Evolutionary conservation across 2,113 vertebrate species (phyloP), one percentile per base, ranked within the genome.

Genomic region (Australoheros scitulus): DNA sequence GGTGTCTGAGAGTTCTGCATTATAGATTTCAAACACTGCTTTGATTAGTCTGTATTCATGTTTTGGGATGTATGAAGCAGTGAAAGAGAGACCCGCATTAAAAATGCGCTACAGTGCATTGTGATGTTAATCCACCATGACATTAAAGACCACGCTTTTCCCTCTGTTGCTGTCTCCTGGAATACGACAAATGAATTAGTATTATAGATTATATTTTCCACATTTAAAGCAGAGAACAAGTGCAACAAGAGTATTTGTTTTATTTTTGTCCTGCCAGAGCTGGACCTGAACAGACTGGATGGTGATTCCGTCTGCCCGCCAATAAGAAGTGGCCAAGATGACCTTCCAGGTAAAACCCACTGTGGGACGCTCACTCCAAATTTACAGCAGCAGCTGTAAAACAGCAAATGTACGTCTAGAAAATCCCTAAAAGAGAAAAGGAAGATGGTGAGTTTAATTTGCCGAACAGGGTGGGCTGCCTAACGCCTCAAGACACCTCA

Each of bases 311-410:
- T 96, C 82, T 96, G 96, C 75, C 96, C 96, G 7, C 92, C 95
- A 34, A 93, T 96, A 79, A 94, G 93, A 86, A 94, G 92, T 7
- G 95, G 95, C 92, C 95, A 96, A 85, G 96, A 96, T 83, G 96
- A 96, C 87, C 95, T 96, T 88, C 96, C 96, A 95, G 96, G 96
- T 96, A 93, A 94, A 89, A 82, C 18, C 34, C 38, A 24, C 10
- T 61, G 26, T 4, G 32, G 1, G 50, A 34, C 14, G 6, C 52
- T 78, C 22, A 15, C 50, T 84, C 1, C n/a, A 32, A 43, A 83
- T 32, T 11, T 17, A 15, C 79, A 61, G n/a, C 60, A 59, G 36
- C 1, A 56, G 64, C 15, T 56, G 11, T 47, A 43, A 88, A 89
- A 82, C 64, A 78, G 57, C 64, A 58, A 81, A 17, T 15, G 3